Percentiles rank a stretch among this genome's conserved stretches.
phyloP scores from a whole-genome alignment of 2,888 invertebrate genomes.

The Xanthia icteritia region DNA sequence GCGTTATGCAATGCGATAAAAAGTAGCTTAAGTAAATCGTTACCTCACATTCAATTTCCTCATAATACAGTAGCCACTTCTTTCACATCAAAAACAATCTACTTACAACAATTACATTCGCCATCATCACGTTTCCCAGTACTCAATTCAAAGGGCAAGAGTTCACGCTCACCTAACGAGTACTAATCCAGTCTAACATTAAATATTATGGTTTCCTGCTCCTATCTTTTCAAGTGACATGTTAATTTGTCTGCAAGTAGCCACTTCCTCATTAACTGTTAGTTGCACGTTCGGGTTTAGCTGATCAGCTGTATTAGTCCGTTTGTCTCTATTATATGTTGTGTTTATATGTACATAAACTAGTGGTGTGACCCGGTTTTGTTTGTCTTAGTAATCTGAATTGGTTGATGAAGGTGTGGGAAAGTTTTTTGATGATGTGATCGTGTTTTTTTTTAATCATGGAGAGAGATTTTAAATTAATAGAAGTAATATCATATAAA shows the following conservation, averaged over 20 bases:
- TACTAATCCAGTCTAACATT: conserved; percentile 86
- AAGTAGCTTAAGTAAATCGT: background rate
- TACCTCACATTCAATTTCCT: background rate
- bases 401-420: background rate
- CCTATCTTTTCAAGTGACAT: conserved; percentile 86
- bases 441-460: background rate
- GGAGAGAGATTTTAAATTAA: background rate
- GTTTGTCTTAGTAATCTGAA: conserved; percentile 3
- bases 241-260: conserved; percentile 88
- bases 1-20: background rate
- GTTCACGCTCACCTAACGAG: conserved; percentile 78
- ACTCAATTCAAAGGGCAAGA: conserved; percentile 68
- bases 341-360: conserved; percentile 73
- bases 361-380: conserved; percentile 59
- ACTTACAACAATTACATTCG: conserved; percentile 53
- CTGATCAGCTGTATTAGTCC: conserved; percentile 81
- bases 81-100: conserved; percentile 1
- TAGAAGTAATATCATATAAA: background rate
- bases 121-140: conserved; percentile 59
- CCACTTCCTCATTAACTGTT: conserved; percentile 88
- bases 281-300: conserved; percentile 85
- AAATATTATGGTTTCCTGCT: conserved; percentile 87
- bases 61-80: background rate
- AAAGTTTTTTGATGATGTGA: background rate
- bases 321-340: conserved; percentile 80